Base-by-base conservation (phyloP, 1,140 invertebrate genomes). In the Parapsyche elsis region DNA sequence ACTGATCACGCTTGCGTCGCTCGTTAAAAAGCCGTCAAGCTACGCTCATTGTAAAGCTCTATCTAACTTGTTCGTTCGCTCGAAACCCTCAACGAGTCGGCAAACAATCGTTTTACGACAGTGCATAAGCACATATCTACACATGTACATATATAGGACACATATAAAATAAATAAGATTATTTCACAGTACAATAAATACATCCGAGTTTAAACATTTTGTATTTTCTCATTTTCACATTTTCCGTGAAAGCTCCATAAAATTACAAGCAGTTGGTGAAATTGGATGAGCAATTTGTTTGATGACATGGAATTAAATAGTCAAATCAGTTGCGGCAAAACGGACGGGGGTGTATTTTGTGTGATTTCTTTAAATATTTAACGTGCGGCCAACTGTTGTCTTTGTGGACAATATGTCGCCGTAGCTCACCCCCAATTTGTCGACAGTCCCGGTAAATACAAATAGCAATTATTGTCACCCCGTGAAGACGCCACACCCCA, bases 351-450 rank as follows among this genome's bases (percentile, higher is more conserved):
- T 38, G 30, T 7, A 38, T 76, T 12, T 57, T 57, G 74, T 30
- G 81, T 82, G 81, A 81, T 82, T 76, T 76, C 79, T 83, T 81
- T 83, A 78, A 83, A 83, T 83, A 83, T 81, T 83, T 80, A 83
- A 81, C 61, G 71, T 30, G 16, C 49, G 59, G 70, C 45, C 82
- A 83, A 59, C 82, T 83, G 82, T 83, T 83, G 82, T 83, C 82
- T 83, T 75, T 79, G 79, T 71, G 76, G 80, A 83, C 82, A 83
- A 83, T 83, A 81, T 79, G 82, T 83, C 79, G 38, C 44, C 45
- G 71, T 26, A 0, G 26, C 26, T 16, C 53, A 45, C n/a, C 44
- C 19, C 46, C 79, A 61, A 77, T 71, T 76, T 78, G 81, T 80
- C 57, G 79, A 82, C 79, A 78, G 77, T 81, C 79, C 49, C 80